Base-by-base conservation (phyloP, 1,140 invertebrate species). In the Drosophila tani region DNA sequence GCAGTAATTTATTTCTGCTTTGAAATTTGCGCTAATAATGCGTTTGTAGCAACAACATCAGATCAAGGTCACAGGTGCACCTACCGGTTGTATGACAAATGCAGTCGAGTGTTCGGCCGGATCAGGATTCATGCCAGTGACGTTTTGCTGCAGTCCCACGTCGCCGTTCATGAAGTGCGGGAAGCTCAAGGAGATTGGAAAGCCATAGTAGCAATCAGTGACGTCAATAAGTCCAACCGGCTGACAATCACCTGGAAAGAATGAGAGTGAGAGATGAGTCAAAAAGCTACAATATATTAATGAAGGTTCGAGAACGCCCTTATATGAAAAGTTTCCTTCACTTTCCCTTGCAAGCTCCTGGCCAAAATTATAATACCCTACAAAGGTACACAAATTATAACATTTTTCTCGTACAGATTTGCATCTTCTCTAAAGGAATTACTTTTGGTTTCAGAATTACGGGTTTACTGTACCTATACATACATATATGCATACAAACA, bases 121-220 rank as follows among this genome's bases (percentile, higher is more conserved):
- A 59, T 95, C 93, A 0, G 98, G 97, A 4, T 93, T 79, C 14
- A 97, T 91, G 21, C 97, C 97, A 21, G 95, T 94, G 0, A 98
- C 94, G 40, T 95, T 94, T 40, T 95, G 93, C 45, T 95, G 86
- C 8, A 98, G 93, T 0, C 93, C 91, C 3, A 95, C 94, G 79
- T 97, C 96, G 5, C 95, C 95, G 64, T 96, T 94, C 82, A 96
- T 96, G 92, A 98, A 98, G 93, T 99, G 98, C 5, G 97, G 97
- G 86, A 96, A 97, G 17, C 97, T 97, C 1, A 98, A 91, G 1
- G 96, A 96, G 47, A 97, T 97, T 0, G 97, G 97, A 87, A 97
- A 97, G 6, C 96, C 96, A 78, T 97, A 97, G 90, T 97, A 97
- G 79, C 96, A 97, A 70, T 96, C 95, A 0, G 95, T 95, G 14